These are phyloP conservation scores for Cancer borealis DNA, from an alignment of 2,888 invertebrate species.

Conservation along the genomic window DNA sequence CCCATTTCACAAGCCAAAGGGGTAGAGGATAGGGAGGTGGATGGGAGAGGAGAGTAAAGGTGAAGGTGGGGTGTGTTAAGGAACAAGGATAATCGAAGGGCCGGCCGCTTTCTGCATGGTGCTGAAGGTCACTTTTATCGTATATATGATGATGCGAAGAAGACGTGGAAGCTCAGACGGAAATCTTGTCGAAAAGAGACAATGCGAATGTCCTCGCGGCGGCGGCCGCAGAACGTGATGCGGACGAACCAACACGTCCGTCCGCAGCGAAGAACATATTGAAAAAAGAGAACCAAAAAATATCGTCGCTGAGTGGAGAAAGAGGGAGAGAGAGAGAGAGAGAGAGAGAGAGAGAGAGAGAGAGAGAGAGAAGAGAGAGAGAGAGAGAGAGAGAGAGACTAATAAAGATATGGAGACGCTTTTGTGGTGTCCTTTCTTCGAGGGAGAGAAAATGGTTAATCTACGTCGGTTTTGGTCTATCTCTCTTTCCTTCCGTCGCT, in stretches of 20 bases:
- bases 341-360: conserved; percentile 36
- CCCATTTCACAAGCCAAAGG: no score
- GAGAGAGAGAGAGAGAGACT: conserved; percentile 24
- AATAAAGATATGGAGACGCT: conserved; percentile 21
- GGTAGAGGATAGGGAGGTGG: no score
- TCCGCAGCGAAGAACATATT: no score
- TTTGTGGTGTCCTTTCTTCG: conserved; percentile 24
- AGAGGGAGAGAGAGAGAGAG: neutral
- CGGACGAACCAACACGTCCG: neutral
- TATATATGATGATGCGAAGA: no score
- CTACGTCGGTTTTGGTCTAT: neutral
- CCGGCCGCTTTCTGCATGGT: neutral
- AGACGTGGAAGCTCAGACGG: no score
- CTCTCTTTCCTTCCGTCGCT: conserved; percentile 20
- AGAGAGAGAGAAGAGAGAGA: conserved; percentile 49
- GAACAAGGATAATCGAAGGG: neutral
- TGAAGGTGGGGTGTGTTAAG: neutral
- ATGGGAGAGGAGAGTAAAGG: neutral
- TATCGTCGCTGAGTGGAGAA: neutral
- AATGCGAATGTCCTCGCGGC: no score
- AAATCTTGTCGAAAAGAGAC: no score
- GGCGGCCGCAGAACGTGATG: neutral
- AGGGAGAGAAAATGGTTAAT: conserved; percentile 15
- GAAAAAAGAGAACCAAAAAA: neutral
- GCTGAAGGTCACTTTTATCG: no score